Evolutionary conservation across 2,113 vertebrate species (phyloP).

Genomic region (Myiozetetes cayanensis): DNA sequence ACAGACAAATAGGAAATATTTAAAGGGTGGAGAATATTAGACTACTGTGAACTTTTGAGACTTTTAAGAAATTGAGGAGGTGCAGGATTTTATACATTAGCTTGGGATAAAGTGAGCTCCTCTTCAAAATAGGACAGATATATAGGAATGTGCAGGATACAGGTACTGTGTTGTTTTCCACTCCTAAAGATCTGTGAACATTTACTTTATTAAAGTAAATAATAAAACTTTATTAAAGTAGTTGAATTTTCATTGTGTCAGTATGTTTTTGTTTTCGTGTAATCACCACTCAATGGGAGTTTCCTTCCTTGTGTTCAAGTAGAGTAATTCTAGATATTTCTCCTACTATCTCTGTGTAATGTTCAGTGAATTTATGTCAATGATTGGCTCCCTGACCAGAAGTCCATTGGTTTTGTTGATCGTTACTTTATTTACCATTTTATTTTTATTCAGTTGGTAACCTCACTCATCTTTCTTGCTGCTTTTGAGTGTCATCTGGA

Average conservation of each 20-base stretch:
- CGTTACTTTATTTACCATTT: neutral
- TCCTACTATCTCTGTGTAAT: neutral
- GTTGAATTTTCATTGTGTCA: neutral
- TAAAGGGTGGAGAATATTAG: neutral
- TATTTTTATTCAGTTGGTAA: neutral
- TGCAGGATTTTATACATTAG: fast-evolving
- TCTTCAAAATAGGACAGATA: neutral
- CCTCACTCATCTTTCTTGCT: neutral
- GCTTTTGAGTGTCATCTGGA: neutral
- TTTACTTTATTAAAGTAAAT: neutral
- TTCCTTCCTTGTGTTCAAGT: neutral
- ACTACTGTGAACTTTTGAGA: neutral
- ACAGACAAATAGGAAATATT: neutral
- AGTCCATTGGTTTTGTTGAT: neutral
- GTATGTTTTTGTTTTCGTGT: neutral
- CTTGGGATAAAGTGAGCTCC: fast-evolving
- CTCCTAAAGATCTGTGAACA: neutral
- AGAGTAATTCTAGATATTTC: neutral
- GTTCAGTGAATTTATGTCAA: neutral
- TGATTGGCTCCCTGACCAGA: neutral
- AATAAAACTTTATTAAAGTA: neutral
- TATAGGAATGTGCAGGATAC: neutral
- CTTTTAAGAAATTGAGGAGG: neutral
- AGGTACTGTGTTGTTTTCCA: neutral
- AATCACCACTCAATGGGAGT: neutral